Conservation (phyloP, 2,888 invertebrate genomes). For the Cantharis rufa region DNA sequence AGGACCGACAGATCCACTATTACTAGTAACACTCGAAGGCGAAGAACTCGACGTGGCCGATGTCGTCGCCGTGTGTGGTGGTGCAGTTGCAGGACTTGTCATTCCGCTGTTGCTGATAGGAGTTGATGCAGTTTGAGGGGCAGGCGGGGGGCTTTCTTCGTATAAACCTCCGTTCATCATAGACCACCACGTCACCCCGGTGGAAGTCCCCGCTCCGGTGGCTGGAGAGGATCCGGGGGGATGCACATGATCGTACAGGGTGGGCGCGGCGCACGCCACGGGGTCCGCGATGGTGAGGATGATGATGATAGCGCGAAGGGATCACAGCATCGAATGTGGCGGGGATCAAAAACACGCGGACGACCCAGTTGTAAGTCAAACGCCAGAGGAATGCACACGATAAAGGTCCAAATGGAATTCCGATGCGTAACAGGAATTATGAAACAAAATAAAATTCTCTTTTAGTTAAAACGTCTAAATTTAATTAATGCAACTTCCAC, state of each 20-base stretch:
- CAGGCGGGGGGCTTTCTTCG: slow-evolving; percentile 69
- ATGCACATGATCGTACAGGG: slow-evolving; percentile 82
- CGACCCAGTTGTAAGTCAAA: slow-evolving; percentile 36
- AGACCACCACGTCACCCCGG: slow-evolving; percentile 84
- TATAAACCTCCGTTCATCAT: slow-evolving; percentile 84
- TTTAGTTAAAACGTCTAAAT: slow-evolving; percentile 9
- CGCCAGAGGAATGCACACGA: slow-evolving; percentile 39
- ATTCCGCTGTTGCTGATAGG: slow-evolving; percentile 62
- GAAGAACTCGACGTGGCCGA: slow-evolving; percentile 68
- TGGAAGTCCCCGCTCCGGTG: slow-evolving; percentile 81
- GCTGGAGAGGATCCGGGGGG: slow-evolving; percentile 74
- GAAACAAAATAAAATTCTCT: slow-evolving; percentile 21
- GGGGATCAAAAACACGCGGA: slow-evolving; percentile 27
- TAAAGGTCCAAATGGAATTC: slow-evolving; percentile 23
- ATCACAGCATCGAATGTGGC: slow-evolving; percentile 49
- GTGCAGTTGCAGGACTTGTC: slow-evolving; percentile 56
- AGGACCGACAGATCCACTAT: slow-evolving; percentile 74
- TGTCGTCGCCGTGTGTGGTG: slow-evolving; percentile 65
- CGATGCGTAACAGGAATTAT: slow-evolving; percentile 28
- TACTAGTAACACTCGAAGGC: slow-evolving; percentile 65
- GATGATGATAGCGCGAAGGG: slow-evolving; percentile 57
- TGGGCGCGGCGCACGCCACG: slow-evolving; percentile 77
- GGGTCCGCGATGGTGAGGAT: slow-evolving; percentile 72
- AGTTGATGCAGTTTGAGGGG: slow-evolving; percentile 58
- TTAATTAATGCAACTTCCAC: slow-evolving; percentile 7